Percentiles rank a stretch among this genome's conserved stretches.
These are phyloP conservation scores for Cremastinae sp. DNA, from an alignment of 2,888 invertebrate species.

Conservation along the genomic window DNA sequence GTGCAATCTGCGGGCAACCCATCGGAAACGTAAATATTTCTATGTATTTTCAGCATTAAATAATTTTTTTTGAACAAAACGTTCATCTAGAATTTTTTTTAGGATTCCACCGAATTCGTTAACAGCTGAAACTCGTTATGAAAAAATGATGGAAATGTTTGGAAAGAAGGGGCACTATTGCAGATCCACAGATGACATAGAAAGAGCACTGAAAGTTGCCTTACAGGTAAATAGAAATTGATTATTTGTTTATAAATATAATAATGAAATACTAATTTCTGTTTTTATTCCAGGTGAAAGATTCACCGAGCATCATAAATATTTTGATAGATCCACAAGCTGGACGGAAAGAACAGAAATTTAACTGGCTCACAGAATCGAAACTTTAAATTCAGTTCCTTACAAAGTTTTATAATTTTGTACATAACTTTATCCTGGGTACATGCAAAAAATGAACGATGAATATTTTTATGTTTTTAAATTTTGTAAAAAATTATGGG, in stretches of 20 bases:
- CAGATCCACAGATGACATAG: conserved; percentile 88
- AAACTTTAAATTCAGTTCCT: conserved; percentile 84
- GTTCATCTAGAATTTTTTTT: conserved; percentile 51
- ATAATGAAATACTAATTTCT: background rate
- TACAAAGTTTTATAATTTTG: conserved; percentile 22
- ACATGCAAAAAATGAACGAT: background rate
- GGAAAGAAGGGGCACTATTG: conserved; percentile 91
- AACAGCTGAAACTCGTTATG: conserved; percentile 90
- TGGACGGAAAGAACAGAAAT: conserved; percentile 94
- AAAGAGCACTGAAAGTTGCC: conserved; percentile 85
- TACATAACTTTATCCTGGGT: background rate
- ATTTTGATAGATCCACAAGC: conserved; percentile 93
- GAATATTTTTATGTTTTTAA: background rate
- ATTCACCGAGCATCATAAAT: conserved; percentile 93
- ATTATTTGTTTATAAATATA: background rate
- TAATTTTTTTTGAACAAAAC: background rate
- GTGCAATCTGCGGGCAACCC: conserved; percentile 87
- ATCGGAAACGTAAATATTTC: conserved; percentile 86
- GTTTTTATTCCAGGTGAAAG: conserved; percentile 81
- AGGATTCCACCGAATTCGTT: conserved; percentile 93
- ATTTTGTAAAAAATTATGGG: background rate
- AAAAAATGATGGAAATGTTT: conserved; percentile 94
- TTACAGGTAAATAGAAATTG: conserved; percentile 80
- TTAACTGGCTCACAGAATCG: conserved; percentile 95
- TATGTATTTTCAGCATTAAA: background rate